These are phyloP conservation scores for Lochmaea capreae DNA, from an alignment of 2,888 invertebrate species.

Conservation along the genomic window DNA sequence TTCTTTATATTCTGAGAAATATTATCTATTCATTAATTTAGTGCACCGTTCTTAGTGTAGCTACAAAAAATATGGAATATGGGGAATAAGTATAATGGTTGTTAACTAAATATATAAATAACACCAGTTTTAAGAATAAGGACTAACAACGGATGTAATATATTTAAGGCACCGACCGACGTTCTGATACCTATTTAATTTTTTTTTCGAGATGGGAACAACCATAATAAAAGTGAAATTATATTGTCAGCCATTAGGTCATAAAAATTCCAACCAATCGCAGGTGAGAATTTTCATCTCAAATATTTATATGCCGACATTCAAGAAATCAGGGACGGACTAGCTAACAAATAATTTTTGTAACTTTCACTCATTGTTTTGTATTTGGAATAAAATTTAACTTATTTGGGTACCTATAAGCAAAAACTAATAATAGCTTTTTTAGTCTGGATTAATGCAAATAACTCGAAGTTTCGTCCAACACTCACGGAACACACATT, in stretches of 20 bases:
- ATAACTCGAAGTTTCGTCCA: too few species aligned
- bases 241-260: slow-evolving; percentile 40
- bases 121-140: neutral
- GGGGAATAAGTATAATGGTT: too few species aligned
- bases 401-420: too few species aligned
- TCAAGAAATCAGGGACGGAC: slow-evolving; percentile 8
- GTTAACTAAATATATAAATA: too few species aligned
- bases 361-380: neutral
- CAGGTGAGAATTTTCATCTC: slow-evolving; percentile 39
- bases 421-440: too few species aligned
- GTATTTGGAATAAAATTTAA: too few species aligned
- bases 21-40: too few species aligned
- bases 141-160: neutral
- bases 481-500: too few species aligned
- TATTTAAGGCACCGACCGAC: slow-evolving; percentile 6
- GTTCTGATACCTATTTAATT: slow-evolving; percentile 19
- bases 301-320: slow-evolving; percentile 38
- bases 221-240: slow-evolving; percentile 45
- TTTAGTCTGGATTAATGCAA: too few species aligned
- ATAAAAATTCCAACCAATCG: slow-evolving; percentile 43
- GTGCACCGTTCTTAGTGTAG: too few species aligned
- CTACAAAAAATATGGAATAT: too few species aligned
- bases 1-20: too few species aligned
- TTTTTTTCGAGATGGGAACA: slow-evolving; percentile 21
- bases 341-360: neutral